A percentile compares a stretch with the other conserved stretches of the same genome.
phyloP scores from a whole-genome alignment of 1,140 invertebrate genomes.

The Hylyphantes graminicola region DNA sequence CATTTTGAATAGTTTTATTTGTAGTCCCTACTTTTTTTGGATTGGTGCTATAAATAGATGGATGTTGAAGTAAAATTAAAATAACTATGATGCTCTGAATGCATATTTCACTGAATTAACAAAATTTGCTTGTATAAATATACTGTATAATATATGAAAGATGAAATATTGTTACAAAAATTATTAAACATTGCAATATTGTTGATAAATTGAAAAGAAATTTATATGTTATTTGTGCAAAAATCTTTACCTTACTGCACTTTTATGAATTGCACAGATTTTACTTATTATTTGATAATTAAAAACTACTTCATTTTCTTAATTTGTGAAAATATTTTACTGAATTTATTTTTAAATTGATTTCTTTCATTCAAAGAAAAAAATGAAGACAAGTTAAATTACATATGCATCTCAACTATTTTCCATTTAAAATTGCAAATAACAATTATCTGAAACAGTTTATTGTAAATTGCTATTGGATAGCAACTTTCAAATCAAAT shows the following conservation, averaged over 20 bases:
- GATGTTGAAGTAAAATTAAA: no score
- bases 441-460: no score
- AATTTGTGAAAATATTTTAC: not conserved
- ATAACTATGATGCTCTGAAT: no score
- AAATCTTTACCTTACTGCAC: slow-evolving; percentile 6
- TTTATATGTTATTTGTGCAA: slow-evolving; percentile 2
- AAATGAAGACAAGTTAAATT: no score
- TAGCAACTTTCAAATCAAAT: no score
- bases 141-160: not conserved
- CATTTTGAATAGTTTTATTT: no score
- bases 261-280: slow-evolving; percentile 23
- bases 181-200: slow-evolving; percentile 17
- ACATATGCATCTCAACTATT: no score
- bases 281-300: slow-evolving; percentile 27
- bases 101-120: not conserved
- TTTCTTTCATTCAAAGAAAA: not conserved
- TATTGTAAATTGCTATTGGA: no score
- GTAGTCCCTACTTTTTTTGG: no score
- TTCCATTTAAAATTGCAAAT: no score
- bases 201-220: slow-evolving; percentile 6
- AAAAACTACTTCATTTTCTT: not conserved
- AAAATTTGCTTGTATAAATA: not conserved
- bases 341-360: not conserved
- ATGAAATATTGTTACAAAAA: not conserved
- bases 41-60: no score